A percentile compares a stretch with the other conserved stretches of the same genome.
These are phyloP conservation scores for Pteropus rufus DNA, from an alignment of 2,797 vertebrate species.

Conservation along the genomic window DNA sequence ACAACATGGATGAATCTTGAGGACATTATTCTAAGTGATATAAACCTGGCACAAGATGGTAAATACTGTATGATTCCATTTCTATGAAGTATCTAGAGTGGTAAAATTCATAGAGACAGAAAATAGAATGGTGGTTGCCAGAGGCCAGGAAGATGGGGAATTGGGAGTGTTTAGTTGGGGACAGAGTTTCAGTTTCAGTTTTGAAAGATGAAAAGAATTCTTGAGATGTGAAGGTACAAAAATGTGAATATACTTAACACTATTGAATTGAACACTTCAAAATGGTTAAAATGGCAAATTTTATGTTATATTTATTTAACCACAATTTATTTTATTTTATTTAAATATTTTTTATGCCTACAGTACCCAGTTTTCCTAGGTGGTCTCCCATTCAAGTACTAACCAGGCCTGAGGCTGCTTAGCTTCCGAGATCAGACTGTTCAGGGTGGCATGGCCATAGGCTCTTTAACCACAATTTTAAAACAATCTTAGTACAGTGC, in stretches of 20 bases:
- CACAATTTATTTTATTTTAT: background rate
- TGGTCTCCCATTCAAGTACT: too few species aligned
- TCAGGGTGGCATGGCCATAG: too few species aligned
- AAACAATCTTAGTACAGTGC: background rate
- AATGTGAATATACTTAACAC: background rate
- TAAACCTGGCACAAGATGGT: background rate
- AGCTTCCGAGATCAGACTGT: too few species aligned
- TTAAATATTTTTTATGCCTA: too few species aligned
- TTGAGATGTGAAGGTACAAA: background rate
- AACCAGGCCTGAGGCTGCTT: too few species aligned
- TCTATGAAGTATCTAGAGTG: background rate
- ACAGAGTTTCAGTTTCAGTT: background rate
- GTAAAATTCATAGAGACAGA: background rate
- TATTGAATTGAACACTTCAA: background rate
- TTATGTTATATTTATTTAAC: background rate
- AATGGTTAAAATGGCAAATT: background rate
- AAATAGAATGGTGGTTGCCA: background rate
- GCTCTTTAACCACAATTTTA: background rate
- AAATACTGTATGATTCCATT: background rate
- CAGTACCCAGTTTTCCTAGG: too few species aligned
- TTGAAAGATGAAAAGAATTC: background rate
- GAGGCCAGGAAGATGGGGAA: background rate
- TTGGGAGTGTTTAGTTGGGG: background rate
- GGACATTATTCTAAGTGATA: background rate
- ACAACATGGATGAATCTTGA: background rate